Evolutionary conservation across 2,888 invertebrate species (phyloP), one percentile per base, ranked within the genome.

Genomic region (Drosophila helvetica): DNA sequence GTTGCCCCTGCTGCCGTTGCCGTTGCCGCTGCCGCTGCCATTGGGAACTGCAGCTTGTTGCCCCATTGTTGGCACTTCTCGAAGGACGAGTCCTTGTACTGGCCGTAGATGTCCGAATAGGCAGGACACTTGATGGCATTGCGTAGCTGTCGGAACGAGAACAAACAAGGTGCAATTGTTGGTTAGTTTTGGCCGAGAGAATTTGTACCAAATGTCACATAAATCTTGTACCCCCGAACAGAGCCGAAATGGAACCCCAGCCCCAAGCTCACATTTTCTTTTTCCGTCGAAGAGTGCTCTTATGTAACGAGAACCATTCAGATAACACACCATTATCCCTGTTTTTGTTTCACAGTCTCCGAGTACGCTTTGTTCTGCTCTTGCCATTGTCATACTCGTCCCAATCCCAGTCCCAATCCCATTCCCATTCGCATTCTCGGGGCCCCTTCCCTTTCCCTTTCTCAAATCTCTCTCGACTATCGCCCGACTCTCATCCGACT

Each of bases 31-130:
- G 62, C 43, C 19, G 74, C 6, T 61, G 70, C 8, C 46, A 65
- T n/a, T 62, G 53, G 60, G 55, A 67, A 52, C 52, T 75, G 71
- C 71, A 86, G 80, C 65, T 88, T 90, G 75, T 72, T 87, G 77
- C 85, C 86, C 87, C 90, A 88, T 79, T 90, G 84, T 79, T 88
- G 88, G 48, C 88, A 84, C 73, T 86, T 89, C 55, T 69, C 81
- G 61, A 89, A 86, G 80, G 86, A 80, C 70, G 84, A 69, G 69
- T 89, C 74, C 75, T 84, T 89, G 65, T 85, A 84, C 56, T 76
- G 73, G 52, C 76, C 69, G 57, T 87, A 71, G 65, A 74, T 71
- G 71, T 71, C 71, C 45, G 71, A 74, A 60, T 91, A 90, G 50
- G 77, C 72, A 1, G 91, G 90, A 73, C 82, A 90, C 56, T 85